These are phyloP conservation scores for Euwallacea similis DNA, from an alignment of 1,140 invertebrate species.

Conservation along the genomic window DNA sequence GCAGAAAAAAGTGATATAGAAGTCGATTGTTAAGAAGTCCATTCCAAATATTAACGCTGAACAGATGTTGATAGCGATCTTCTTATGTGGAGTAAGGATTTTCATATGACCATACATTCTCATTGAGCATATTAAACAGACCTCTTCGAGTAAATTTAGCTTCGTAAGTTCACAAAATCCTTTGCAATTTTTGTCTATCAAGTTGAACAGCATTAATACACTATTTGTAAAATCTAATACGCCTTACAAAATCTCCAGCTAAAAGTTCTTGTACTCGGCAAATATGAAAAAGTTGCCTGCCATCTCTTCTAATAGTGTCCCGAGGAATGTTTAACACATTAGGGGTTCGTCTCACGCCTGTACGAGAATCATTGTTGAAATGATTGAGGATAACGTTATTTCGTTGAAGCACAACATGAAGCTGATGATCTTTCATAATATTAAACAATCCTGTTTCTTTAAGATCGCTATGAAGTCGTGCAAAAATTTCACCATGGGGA, in stretches of 20 bases:
- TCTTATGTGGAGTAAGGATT: not conserved
- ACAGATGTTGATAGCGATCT: constrained; percentile 11
- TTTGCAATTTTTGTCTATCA: not conserved
- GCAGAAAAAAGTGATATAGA: constrained; percentile 12
- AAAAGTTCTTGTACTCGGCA: constrained; percentile 2
- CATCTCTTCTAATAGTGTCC: not conserved
- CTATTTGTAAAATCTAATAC: not conserved
- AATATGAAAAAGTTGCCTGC: not conserved
- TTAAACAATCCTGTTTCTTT: constrained; percentile 1
- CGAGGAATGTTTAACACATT: constrained; percentile 7
- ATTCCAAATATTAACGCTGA: constrained; percentile 16
- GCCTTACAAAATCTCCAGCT: too few relatives aligned
- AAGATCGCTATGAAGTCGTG: too few relatives aligned
- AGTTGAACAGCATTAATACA: constrained; percentile 5
- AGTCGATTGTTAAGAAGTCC: constrained; percentile 16
- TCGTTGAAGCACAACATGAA: not conserved
- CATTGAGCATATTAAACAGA: constrained; percentile 2
- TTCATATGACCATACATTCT: constrained; percentile 9
- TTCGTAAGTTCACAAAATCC: not conserved
- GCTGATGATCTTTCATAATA: not conserved
- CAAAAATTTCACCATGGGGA: constrained; percentile 4
- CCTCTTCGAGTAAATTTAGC: constrained; percentile 8
- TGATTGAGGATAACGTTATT: constrained; percentile 8
- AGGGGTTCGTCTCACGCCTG: not conserved
- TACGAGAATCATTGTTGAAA: constrained; percentile 3